Conservation (phyloP, 2,888 invertebrate species). For the Diplazon laetatorius region DNA sequence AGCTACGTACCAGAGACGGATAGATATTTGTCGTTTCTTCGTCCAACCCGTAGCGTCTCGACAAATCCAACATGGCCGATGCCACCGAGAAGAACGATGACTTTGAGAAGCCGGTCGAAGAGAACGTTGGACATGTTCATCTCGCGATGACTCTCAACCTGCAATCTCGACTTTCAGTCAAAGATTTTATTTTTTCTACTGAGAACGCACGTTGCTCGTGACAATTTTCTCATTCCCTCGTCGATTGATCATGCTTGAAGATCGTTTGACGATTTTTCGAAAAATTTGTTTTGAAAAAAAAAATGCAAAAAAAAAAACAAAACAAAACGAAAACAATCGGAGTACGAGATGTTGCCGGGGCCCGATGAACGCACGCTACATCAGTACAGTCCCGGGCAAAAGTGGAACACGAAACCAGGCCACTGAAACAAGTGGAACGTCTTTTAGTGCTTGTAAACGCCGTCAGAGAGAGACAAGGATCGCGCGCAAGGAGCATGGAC, state of each 20-base stretch:
- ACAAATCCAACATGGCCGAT: not conserved
- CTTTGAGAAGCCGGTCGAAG: slow-evolving; percentile 50
- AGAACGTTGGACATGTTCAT: slow-evolving; percentile 52
- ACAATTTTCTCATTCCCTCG: not conserved
- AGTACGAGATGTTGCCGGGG: slow-evolving; percentile 15
- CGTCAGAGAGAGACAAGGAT: slow-evolving; percentile 55
- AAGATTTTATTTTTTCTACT: too few relatives aligned
- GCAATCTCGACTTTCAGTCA: slow-evolving; percentile 2
- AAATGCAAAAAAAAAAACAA: too few relatives aligned
- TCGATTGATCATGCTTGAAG: slow-evolving; percentile 26
- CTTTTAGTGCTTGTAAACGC: slow-evolving; percentile 75
- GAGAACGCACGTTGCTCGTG: slow-evolving; percentile 19
- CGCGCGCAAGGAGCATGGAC: slow-evolving; percentile 12
- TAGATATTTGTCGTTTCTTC: slow-evolving; percentile 76
- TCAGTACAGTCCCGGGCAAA: slow-evolving; percentile 73
- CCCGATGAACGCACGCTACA: slow-evolving; percentile 36
- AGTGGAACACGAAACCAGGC: slow-evolving; percentile 82
- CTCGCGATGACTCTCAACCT: not conserved
- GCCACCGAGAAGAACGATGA: slow-evolving; percentile 52
- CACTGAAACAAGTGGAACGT: slow-evolving; percentile 82
- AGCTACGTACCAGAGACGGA: slow-evolving; percentile 70
- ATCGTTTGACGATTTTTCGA: slow-evolving; percentile 4
- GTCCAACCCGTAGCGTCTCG: slow-evolving; percentile 30
- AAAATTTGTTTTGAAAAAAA: too few relatives aligned
- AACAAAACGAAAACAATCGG: not conserved